Evolutionary conservation across 2,113 vertebrate genomes (phyloP).

Genomic region (Lontra canadensis): DNA sequence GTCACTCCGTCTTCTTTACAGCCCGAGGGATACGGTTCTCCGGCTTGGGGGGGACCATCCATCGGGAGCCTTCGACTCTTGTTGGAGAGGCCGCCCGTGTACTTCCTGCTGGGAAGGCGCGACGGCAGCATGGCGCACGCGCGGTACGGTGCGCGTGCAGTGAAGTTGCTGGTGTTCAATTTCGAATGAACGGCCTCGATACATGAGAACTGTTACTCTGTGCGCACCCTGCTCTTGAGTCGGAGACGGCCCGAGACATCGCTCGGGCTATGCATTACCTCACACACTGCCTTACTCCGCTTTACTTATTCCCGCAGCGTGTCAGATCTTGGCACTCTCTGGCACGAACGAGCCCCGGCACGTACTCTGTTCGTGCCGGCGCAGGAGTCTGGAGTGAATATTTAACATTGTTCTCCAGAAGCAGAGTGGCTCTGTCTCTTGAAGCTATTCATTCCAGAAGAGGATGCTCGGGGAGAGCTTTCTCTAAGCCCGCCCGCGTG

Average conservation of each 20-base stretch:
- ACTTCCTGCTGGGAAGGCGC: neutral
- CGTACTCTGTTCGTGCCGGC: too few relatives aligned
- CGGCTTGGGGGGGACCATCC: neutral
- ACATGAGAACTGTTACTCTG: neutral
- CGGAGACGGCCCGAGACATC: neutral
- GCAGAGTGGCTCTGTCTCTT: neutral
- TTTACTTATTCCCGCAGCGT: slow-evolving; percentile 18
- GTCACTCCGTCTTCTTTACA: neutral
- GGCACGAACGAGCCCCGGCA: too few relatives aligned
- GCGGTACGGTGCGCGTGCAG: too few relatives aligned
- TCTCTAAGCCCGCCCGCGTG: neutral
- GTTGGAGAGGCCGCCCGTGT: neutral
- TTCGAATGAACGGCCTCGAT: neutral
- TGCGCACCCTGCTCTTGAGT: neutral
- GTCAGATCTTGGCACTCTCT: slow-evolving; percentile 53
- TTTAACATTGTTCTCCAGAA: neutral
- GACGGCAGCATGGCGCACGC: too few relatives aligned
- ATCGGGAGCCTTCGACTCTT: too few relatives aligned
- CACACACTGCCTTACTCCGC: neutral
- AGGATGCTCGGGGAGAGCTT: neutral
- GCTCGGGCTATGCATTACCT: neutral
- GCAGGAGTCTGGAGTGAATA: neutral
- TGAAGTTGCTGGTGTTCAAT: neutral
- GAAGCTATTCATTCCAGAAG: neutral
- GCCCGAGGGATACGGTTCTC: neutral